Conservation (phyloP, 2,888 invertebrate genomes). For the Nineta flava region DNA sequence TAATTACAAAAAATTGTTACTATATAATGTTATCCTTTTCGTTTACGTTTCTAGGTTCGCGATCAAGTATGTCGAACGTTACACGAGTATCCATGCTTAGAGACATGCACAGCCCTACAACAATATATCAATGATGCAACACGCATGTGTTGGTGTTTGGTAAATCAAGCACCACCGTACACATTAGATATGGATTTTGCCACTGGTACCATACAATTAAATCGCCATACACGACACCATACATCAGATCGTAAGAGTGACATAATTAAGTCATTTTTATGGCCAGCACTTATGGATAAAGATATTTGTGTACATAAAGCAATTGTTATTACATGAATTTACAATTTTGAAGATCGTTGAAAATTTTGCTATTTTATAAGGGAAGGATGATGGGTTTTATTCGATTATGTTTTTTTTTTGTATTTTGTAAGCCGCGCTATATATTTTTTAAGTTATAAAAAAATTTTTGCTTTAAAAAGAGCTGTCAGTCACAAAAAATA, state of each 20-base stretch:
- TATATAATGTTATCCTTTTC: no score
- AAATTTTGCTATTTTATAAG: background rate
- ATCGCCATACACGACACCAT: constrained; percentile 66
- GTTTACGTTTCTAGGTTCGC: constrained; percentile 1
- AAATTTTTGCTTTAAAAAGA: no score
- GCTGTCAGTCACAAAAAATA: no score
- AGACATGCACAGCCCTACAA: constrained; percentile 57
- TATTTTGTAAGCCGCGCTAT: background rate
- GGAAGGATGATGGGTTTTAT: no score
- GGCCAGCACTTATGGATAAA: constrained; percentile 72
- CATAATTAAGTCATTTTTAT: constrained; percentile 64
- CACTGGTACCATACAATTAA: constrained; percentile 44
- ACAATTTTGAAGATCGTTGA: background rate
- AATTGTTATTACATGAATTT: constrained; percentile 60
- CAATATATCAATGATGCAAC: constrained; percentile 71
- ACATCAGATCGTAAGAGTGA: constrained; percentile 57
- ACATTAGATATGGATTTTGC: constrained; percentile 53
- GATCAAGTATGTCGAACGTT: constrained; percentile 61
- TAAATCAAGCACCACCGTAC: constrained; percentile 53
- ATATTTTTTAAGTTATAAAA: background rate
- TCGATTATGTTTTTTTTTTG: background rate
- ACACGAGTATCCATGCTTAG: constrained; percentile 84
- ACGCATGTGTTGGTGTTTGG: constrained; percentile 73
- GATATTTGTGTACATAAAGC: constrained; percentile 70
- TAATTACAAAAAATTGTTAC: no score